Conservation (phyloP, 2,113 vertebrate genomes). For the Lichenostomus cassidix region DNA sequence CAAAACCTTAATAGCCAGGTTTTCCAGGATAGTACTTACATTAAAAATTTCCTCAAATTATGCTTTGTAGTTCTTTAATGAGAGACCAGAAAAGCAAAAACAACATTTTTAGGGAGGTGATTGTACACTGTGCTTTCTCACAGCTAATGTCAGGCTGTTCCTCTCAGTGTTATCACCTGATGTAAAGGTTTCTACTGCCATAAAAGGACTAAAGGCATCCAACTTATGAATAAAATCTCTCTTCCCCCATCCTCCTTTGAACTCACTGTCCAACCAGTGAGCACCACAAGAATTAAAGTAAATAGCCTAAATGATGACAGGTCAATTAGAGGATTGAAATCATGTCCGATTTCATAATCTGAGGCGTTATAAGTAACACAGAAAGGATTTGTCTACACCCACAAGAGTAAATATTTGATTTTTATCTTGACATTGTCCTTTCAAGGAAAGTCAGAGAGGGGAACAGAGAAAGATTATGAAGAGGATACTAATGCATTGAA, state of each 20-base stretch:
- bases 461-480: background rate
- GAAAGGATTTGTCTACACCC: constrained; percentile 27
- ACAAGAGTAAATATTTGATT: constrained; percentile 54
- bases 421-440: constrained; percentile 62
- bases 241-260: background rate
- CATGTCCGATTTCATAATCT: constrained; percentile 1
- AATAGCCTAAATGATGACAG: constrained; percentile 25
- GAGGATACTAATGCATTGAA: background rate
- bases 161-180: background rate
- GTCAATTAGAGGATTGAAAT: constrained; percentile 49
- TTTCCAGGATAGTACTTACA: background rate
- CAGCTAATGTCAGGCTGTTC: background rate
- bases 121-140: background rate
- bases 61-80: background rate
- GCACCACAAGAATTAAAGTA: background rate
- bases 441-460: constrained; percentile 45
- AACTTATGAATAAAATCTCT: background rate
- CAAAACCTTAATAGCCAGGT: background rate
- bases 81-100: background rate
- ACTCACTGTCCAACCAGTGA: background rate
- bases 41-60: background rate
- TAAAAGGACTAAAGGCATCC: background rate
- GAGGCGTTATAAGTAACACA: constrained; percentile 20
- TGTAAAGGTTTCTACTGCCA: background rate
- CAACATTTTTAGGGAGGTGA: background rate